Base-by-base conservation (phyloP, 2,888 invertebrate genomes). In the Andrena haemorrhoa region DNA sequence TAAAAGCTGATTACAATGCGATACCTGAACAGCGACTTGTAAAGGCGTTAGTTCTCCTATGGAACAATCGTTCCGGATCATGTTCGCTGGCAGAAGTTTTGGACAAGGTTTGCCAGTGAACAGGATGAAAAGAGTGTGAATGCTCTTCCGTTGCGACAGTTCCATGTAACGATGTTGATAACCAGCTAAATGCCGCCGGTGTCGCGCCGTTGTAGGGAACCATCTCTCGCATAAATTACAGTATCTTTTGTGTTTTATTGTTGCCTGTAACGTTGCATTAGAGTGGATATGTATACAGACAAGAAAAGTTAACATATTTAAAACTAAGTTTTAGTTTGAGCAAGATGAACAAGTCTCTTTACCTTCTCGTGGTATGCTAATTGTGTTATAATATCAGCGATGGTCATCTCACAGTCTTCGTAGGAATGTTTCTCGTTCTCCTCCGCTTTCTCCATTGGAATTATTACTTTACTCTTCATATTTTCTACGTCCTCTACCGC, bases 21-120 rank as follows among this genome's bases (percentile, higher is more conserved):
- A 16, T 89, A 94, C 94, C 92, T 94, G 93, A 78, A 94, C 92
- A 65, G 94, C 94, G 68, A 94, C 91, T 89, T 94, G 94, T 68
- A 94, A 86, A 47, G 94, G 94, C 7, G 94, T 94, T 47, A 91
- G 90, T 83, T 94, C 94, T 23, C 92, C 92, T 33, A 91, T 90
- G 64, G 89, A 85, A 83, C 92, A 94, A 73, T 94, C 94, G 29
- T 89, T 92, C 63, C 92, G 88, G 41, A 86, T 89, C 31, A 92
- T 84, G 68, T 92, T 91, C 1, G 94, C 91, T 65, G 94, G 93
- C 63, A 92, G 79, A 35, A 94, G 87, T 77, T 91, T 91, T 2
- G 94, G 93, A 79, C 94, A 94, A 12, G 91, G 92, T 69, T 91
- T 92, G 0, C 94, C 94, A 53, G 94, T 94, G 72, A 94, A 94